A percentile compares a stretch with the other conserved stretches of the same genome.
phyloP scores from a whole-genome alignment of 64 coral and sea anemone genomes.

The Trachythela sp. region DNA sequence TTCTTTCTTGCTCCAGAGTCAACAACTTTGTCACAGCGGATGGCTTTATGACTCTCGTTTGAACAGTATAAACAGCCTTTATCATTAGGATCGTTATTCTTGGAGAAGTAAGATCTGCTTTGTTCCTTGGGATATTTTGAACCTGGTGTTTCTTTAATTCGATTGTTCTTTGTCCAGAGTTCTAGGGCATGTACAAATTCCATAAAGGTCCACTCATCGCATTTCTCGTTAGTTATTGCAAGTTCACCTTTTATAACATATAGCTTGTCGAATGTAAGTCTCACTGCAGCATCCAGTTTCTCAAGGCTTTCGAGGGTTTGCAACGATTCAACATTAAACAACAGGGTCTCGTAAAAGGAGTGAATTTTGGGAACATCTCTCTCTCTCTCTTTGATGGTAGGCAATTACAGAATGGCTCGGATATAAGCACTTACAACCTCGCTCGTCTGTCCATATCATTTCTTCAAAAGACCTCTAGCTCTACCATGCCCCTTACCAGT shows the following conservation, averaged over 20 bases:
- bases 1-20: background rate
- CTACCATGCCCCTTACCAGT: constrained; percentile 19
- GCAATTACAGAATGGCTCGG: background rate
- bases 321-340: too few species aligned
- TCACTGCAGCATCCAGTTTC: background rate
- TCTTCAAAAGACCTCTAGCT: constrained; percentile 17
- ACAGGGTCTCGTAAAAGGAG: too few species aligned
- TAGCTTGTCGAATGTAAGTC: background rate
- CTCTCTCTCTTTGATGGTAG: background rate
- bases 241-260: background rate
- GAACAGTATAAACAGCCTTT: too few species aligned
- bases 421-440: background rate
- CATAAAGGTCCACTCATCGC: too few species aligned
- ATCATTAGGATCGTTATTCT: background rate
- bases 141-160: background rate
- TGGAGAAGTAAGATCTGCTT: background rate
- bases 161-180: background rate
- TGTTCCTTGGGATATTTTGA: background rate
- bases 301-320: too few species aligned
- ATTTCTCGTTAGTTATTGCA: too few species aligned
- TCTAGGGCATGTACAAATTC: background rate
- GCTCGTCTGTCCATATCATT: constrained; percentile 21
- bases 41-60: background rate
- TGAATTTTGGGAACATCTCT: background rate
- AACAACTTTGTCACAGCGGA: background rate